Evolutionary conservation across 2,797 vertebrate species (phyloP), one percentile per base, ranked within the genome.

Genomic region (Hirundo rustica): DNA sequence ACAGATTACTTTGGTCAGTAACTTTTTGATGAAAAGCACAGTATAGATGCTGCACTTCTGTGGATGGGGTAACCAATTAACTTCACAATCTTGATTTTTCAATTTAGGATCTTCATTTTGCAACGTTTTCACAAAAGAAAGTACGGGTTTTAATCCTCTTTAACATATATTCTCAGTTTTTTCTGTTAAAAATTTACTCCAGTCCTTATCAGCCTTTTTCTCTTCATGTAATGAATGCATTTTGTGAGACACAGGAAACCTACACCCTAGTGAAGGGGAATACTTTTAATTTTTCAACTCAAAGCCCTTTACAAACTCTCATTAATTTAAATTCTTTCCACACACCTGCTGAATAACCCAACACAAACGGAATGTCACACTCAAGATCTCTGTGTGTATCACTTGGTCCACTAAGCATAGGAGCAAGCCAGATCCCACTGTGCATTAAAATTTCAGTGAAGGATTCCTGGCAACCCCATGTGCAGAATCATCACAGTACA

Each of bases 211-310:
- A 61, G 65, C 57, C 15, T 47, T 47, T 85, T 72, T 50, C 34
- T 61, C 85, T 81, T 47, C 30, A 48, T 32, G 20, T 68, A 81
- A 50, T 42, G 17, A 94, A 90, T 75, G 42, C 27, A 36, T 62
- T 74, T 77, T 32, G 26, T 80, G 57, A 95, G 66, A 88, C 54
- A 75, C 25, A 13, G 72, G 79, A 93, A 81, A 92, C 51, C 70
- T 72, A 68, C 38, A 72, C 44, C 50, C 76, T 77, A 75, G 54
- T 62, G 54, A 94, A 81, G 29, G 27, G 54, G 66, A 86, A 48
- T 86, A 79, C 88, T 92, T 90, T 94, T 93, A 25, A 84, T 94
- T 94, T 95, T 94, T 95, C 79, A 90, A 83, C 88, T 93, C 92
- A 90, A 60, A 86, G 66, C 48, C 48, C 71, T 93, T 88, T 81